Base-by-base conservation (phyloP, 1,140 invertebrate genomes). In the Zophobas morio region DNA sequence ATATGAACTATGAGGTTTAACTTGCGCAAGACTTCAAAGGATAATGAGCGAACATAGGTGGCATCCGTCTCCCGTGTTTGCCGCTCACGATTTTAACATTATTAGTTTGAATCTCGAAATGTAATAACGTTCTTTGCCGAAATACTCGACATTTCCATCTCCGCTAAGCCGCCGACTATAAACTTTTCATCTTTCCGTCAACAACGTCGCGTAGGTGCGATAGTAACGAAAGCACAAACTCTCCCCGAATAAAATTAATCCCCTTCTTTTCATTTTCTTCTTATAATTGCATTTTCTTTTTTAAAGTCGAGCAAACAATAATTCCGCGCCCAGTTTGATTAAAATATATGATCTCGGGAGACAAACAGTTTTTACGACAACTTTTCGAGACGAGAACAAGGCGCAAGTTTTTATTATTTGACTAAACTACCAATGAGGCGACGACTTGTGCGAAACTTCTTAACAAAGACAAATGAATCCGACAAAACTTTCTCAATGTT, bases 401-500 rank as follows among this genome's bases (percentile, higher is more conserved):
- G 42, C 35, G 35, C 33, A 51, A 37, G 70, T 72, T 72, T 40
- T 72, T 72, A 49, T 72, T 37, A 51, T 39, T n/a, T 6, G 33
- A 46, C 60, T 42, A 37, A 66, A 66, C 60, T 66, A 66, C 60
- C 37, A n/a, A 39, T 39, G 39, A 49, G 40, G 47, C 66, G 8
- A 2, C 3, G 33, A 71, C 42, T 71, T 47, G 42, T 39, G 40
- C 32, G 33, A 39, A 73, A 53, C 49, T 73, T 73, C 37, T 53
- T 73, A 73, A 73, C 71, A 73, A 73, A 73, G 71, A 73, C 51
- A 54, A 73, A 73, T 73, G 71, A 73, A 51, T 51, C 71, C n/a
- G 20, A 20, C 37, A 6, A 72, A 53, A 57, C 54, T 53, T 73
- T 54, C 36, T 73, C 51, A 39, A 37, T 53, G 71, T 73, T 53